Evolutionary conservation across 2,797 vertebrate species (phyloP).

Genomic region (Lagorchestes hirsutus): DNA sequence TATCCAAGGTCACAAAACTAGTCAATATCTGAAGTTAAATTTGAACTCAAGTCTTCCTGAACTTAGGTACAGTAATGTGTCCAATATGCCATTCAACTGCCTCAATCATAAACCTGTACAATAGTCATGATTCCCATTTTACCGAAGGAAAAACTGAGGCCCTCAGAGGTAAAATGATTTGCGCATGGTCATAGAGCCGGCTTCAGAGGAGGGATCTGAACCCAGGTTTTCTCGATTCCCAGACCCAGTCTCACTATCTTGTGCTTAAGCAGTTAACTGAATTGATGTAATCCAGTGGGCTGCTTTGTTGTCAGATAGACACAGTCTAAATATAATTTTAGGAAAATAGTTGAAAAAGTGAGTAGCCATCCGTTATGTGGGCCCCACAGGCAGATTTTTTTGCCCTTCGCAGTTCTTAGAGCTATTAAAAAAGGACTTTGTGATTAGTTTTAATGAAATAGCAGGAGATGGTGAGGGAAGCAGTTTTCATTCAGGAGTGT

Average conservation of each 20-base stretch:
- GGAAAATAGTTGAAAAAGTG: constrained; percentile 57
- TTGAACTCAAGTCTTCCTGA: background rate
- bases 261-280: background rate
- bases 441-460: constrained; percentile 76
- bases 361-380: constrained; percentile 61
- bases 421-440: constrained; percentile 73
- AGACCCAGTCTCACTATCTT: background rate
- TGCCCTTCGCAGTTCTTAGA: constrained; percentile 71
- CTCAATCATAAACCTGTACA: background rate
- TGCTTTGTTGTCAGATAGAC: constrained; percentile 48
- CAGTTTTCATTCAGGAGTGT: constrained; percentile 59
- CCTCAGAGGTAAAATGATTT: background rate
- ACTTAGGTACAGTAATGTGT: background rate
- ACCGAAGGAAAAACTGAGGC: background rate
- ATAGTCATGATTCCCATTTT: background rate
- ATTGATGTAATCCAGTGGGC: constrained; percentile 32
- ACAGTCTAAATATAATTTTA: constrained; percentile 39
- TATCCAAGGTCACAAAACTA: background rate
- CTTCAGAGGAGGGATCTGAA: background rate
- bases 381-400: constrained; percentile 63
- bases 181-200: background rate
- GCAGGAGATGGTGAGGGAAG: constrained; percentile 64
- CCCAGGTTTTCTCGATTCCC: background rate
- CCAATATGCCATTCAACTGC: background rate
- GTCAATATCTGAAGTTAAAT: background rate